These are phyloP conservation scores for Bugulina stolonifera DNA, from an alignment of 2,888 invertebrate species.

Conservation along the genomic window DNA sequence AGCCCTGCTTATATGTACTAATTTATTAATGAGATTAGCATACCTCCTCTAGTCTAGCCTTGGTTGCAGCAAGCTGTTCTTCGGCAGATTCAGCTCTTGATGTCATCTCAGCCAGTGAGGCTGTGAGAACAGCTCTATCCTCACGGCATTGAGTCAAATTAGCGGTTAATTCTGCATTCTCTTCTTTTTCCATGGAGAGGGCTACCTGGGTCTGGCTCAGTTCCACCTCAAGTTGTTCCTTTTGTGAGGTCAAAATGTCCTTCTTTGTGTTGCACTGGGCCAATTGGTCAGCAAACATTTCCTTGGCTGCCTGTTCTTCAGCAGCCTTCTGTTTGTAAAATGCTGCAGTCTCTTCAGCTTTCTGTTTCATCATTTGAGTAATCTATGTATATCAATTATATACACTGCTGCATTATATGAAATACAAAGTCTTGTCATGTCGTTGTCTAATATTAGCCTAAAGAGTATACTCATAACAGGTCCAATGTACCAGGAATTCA, in stretches of 20 bases:
- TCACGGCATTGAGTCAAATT: neutral
- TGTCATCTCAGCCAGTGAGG: neutral
- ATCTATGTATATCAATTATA: neutral
- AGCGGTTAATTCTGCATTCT: slow-evolving; percentile 2
- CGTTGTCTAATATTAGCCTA: neutral
- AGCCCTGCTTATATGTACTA: too few relatives aligned
- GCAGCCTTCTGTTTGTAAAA: neutral
- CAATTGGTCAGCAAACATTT: neutral
- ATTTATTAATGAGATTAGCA: neutral
- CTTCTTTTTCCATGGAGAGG: neutral
- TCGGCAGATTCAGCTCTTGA: slow-evolving; percentile 2
- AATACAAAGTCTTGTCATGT: neutral
- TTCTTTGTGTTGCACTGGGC: slow-evolving; percentile 12
- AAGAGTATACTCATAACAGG: neutral
- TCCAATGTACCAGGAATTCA: too few relatives aligned
- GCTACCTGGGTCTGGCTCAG: neutral
- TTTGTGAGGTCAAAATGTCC: neutral
- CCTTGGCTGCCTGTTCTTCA: neutral
- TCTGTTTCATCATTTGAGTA: neutral
- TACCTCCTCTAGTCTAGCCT: slow-evolving; percentile 10
- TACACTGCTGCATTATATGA: neutral
- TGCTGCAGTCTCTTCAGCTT: slow-evolving; percentile 7
- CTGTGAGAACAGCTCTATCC: slow-evolving; percentile 1
- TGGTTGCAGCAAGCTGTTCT: slow-evolving; percentile 3
- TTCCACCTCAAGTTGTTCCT: neutral